Conservation (phyloP, 2,113 vertebrate species). For the Eonycteris spelaea region DNA sequence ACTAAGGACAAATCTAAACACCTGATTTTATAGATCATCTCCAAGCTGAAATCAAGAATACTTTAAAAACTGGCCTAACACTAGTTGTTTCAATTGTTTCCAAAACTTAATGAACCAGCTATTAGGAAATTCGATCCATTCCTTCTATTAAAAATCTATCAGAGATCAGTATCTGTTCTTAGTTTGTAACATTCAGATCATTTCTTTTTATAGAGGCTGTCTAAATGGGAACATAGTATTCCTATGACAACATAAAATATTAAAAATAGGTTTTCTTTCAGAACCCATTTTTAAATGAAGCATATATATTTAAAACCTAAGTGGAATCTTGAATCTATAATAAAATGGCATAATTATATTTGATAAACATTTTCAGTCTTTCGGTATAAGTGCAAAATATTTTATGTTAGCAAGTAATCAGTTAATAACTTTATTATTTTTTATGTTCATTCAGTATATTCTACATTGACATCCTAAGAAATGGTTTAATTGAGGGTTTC, state of each 20-base stretch:
- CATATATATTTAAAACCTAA: neutral
- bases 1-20: neutral
- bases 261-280: neutral
- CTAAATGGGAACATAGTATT: neutral
- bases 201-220: neutral
- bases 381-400: neutral
- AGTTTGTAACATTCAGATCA: neutral
- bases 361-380: neutral
- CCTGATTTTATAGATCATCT: neutral
- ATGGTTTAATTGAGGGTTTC: neutral
- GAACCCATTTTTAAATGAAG: neutral
- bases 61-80: neutral
- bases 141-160: neutral
- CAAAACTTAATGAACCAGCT: neutral
- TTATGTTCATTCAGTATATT: neutral
- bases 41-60: neutral
- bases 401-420: neutral
- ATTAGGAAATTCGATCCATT: neutral
- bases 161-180: neutral
- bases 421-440: neutral
- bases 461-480: neutral
- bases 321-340: neutral
- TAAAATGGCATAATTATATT: neutral
- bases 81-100: neutral
- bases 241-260: neutral